A percentile compares a stretch with the other conserved stretches of the same genome.
Evolutionary conservation across 2,113 vertebrate genomes (phyloP).

Genomic region (Ptilorrhoa leucosticta): DNA sequence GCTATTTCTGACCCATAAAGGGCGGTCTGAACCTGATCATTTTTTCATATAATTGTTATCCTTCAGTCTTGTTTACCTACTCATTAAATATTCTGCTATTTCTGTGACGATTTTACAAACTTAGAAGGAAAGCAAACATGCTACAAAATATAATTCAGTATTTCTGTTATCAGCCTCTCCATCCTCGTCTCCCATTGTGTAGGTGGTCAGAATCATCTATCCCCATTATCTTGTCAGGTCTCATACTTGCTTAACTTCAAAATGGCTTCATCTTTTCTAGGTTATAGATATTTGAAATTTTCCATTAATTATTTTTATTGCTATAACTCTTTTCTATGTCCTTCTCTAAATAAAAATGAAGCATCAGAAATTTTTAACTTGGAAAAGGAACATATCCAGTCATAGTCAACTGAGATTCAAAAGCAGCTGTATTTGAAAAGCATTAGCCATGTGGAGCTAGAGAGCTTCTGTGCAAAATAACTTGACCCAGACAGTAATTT

Average conservation of each 20-base stretch:
- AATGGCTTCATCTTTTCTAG: conserved; percentile 14
- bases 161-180: neutral
- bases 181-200: neutral
- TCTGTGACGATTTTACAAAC: neutral
- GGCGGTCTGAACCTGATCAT: neutral
- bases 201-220: conserved; percentile 6
- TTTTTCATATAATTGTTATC: neutral
- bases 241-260: conserved; percentile 12
- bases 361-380: neutral
- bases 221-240: conserved; percentile 22
- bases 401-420: neutral
- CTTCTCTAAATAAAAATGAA: neutral
- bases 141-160: neutral
- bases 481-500: neutral
- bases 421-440: neutral
- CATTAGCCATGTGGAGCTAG: neutral
- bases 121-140: neutral
- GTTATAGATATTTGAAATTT: neutral
- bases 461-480: neutral
- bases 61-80: neutral
- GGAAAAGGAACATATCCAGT: neutral
- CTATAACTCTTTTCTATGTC: neutral
- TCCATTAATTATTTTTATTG: conserved; percentile 21
- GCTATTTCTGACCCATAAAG: neutral
- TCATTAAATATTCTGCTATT: neutral